Conservation (phyloP, 2,888 invertebrate species). For the Microdon myrmicae region DNA sequence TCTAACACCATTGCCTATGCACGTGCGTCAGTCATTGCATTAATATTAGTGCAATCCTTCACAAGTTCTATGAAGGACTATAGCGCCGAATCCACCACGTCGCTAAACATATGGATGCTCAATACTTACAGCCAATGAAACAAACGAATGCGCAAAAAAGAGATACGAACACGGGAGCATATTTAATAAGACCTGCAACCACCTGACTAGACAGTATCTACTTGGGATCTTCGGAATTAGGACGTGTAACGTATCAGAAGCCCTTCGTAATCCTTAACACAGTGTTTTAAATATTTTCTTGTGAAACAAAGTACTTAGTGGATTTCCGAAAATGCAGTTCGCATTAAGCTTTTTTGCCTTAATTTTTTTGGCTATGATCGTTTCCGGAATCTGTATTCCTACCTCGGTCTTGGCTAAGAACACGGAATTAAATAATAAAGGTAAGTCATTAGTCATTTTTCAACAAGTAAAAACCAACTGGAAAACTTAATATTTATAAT, state of each 20-base stretch:
- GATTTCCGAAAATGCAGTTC: constrained; percentile 26
- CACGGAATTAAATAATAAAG: constrained; percentile 59
- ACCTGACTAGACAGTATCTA: constrained; percentile 38
- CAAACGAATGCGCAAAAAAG: constrained; percentile 9
- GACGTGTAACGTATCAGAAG: not conserved
- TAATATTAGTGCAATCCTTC: too few species aligned
- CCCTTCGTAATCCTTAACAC: not conserved
- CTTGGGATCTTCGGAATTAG: constrained; percentile 29
- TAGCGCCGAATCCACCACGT: constrained; percentile 49
- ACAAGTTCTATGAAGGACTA: too few species aligned
- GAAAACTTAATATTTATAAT: too few species aligned
- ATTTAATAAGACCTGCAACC: constrained; percentile 51
- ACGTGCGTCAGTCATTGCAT: too few species aligned
- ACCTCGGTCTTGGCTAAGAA: constrained; percentile 65
- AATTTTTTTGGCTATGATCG: constrained; percentile 56
- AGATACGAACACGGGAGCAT: constrained; percentile 15
- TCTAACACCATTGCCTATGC: too few species aligned
- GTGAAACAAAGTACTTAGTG: constrained; percentile 24
- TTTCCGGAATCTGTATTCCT: constrained; percentile 62
- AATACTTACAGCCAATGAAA: constrained; percentile 47
- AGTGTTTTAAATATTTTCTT: not conserved
- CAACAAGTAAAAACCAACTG: too few species aligned
- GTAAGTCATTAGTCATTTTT: constrained; percentile 51
- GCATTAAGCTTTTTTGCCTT: constrained; percentile 22
- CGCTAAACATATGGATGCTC: constrained; percentile 41